These are phyloP conservation scores for Rhinophrynus dorsalis DNA, from an alignment of 2,797 vertebrate species.

Conservation along the genomic window DNA sequence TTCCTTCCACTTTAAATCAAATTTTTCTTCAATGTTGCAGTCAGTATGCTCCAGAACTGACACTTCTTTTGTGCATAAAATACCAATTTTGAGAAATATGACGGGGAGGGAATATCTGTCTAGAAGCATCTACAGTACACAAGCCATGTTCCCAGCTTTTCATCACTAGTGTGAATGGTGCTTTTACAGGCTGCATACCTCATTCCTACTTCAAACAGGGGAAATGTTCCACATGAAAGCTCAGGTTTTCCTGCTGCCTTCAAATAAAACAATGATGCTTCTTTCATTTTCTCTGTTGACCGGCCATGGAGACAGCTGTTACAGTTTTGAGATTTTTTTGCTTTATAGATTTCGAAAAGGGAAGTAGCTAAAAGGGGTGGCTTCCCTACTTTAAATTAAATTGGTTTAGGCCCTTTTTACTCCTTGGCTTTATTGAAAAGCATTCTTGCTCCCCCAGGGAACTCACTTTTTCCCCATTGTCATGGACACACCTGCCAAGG, in stretches of 20 bases:
- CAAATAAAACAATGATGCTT: slow-evolving; percentile 46
- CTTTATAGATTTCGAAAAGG: slow-evolving; percentile 13
- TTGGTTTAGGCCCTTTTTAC: slow-evolving; percentile 46
- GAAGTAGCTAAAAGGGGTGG: slow-evolving; percentile 35
- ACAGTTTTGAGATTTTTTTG: slow-evolving; percentile 26
- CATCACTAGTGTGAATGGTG: slow-evolving; percentile 36
- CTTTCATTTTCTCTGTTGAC: slow-evolving; percentile 43
- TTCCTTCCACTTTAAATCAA: too few relatives aligned
- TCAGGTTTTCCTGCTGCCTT: slow-evolving; percentile 29
- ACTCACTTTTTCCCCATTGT: slow-evolving; percentile 51
- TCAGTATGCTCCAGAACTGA: too few relatives aligned
- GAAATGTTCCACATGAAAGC: slow-evolving; percentile 50
- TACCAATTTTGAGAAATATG: background rate
- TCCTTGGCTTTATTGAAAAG: slow-evolving; percentile 47
- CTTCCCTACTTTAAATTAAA: slow-evolving; percentile 52
- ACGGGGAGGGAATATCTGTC: slow-evolving; percentile 1
- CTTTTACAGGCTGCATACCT: slow-evolving; percentile 48
- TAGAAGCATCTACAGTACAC: background rate
- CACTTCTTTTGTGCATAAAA: too few relatives aligned
- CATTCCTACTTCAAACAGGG: slow-evolving; percentile 51
- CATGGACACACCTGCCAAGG: slow-evolving; percentile 62
- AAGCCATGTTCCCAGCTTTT: slow-evolving; percentile 23
- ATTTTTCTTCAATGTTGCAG: too few relatives aligned
- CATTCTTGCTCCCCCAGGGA: slow-evolving; percentile 42
- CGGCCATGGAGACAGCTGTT: slow-evolving; percentile 45